A percentile compares a stretch with the other conserved stretches of the same genome.
Conservation (phyloP, 1,140 invertebrate genomes). For the Philopotamus ludificatus region DNA sequence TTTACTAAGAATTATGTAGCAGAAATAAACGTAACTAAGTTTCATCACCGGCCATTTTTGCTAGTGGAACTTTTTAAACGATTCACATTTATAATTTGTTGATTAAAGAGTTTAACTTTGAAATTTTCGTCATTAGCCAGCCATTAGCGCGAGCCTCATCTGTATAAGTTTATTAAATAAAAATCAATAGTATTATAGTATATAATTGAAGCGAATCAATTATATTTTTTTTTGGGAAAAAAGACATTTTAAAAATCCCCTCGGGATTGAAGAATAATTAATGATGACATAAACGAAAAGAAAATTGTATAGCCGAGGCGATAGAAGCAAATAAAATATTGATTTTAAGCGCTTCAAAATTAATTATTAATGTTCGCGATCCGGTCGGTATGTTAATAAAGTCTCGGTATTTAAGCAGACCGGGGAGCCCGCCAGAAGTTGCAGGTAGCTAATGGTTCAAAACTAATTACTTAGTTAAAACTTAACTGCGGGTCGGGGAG, state of each 20-base stretch:
- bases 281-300: too few species aligned
- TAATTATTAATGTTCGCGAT: too few species aligned
- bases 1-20: too few species aligned
- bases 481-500: too few species aligned
- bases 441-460: conserved; percentile 31
- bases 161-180: neutral
- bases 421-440: conserved; percentile 3
- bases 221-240: too few species aligned
- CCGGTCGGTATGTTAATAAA: neutral
- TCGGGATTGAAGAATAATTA: too few species aligned
- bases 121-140: neutral
- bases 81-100: neutral
- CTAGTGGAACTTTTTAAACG: neutral
- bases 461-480: conserved; percentile 39
- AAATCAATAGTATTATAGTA: neutral
- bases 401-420: neutral
- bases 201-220: too few species aligned
- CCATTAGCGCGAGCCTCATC: neutral
- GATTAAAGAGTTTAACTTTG: neutral
- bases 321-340: too few species aligned
- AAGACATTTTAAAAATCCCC: too few species aligned
- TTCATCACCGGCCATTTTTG: neutral
- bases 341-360: too few species aligned
- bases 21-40: too few species aligned
- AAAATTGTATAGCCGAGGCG: too few species aligned